Base-by-base conservation (phyloP, 1,140 invertebrate species). In the Bombus difficillimus region DNA sequence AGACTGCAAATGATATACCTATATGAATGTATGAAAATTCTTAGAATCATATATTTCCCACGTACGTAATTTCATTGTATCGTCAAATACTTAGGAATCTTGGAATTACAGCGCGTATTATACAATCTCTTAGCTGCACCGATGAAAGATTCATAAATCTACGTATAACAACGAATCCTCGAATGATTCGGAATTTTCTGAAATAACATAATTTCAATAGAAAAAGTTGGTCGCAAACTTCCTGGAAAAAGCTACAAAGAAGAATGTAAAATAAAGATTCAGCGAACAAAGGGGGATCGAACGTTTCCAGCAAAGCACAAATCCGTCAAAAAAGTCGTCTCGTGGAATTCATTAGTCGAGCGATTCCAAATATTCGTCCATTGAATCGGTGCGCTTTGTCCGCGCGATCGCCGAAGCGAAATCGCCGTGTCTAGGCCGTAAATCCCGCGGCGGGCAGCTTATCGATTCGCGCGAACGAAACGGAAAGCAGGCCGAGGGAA, bases 391-490 rank as follows among this genome's bases (percentile, higher is more conserved):
- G n/a, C 12, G 47, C 53, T 34, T 76, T 76, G 74, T 59, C 34
- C 74, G 74, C n/a, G 6, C 32, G 37, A 77, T n/a, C 34, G 28
- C 13, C 28, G 57, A 22, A 22, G 39, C 57, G 57, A 41, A 64
- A 76, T 76, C 57, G 22, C 3, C 59, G 22, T 25, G 75, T 39
- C 75, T 78, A n/a, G 18, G 41, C 73, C 43, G 73, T 75, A 78
- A 78, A 57, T 75, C 73, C n/a, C 32, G 43, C 57, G 37, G 15
- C 64, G 28, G 13, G 37, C 39, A 22, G 75, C 75, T 78, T 78
- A 66, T 78, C 75, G 75, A 78, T 78, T 66, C 57, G 57, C 39
- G 59, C 64, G 47, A 84, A 78, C 64, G 75, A 84, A 84, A 78
- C 75, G 74, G 82, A 84, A 84, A 84, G 74, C 82, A n/a, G 37